These are phyloP conservation scores for Apodemus agrarius DNA, from an alignment of 2,797 vertebrate genomes.

Conservation along the genomic window DNA sequence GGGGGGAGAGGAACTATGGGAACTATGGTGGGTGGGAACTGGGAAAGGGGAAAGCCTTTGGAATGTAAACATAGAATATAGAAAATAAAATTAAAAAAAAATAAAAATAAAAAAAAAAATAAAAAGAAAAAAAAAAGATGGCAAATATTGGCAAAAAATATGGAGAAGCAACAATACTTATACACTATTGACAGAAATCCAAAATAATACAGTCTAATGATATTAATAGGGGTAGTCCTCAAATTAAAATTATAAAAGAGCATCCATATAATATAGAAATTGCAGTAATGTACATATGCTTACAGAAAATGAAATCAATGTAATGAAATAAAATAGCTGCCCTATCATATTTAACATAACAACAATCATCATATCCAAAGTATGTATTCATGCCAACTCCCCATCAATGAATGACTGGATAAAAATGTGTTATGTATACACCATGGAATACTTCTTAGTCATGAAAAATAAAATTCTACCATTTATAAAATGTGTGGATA, in stretches of 20 bases:
- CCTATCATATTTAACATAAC: neutral
- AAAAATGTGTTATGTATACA: neutral
- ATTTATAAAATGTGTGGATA: neutral
- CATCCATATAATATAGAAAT: neutral
- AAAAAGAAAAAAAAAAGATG: too few relatives aligned
- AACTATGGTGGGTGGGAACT: too few relatives aligned
- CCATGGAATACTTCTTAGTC: neutral
- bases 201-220: neutral
- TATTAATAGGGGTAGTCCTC: neutral
- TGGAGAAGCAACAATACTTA: neutral
- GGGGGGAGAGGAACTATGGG: too few relatives aligned
- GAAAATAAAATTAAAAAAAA: too few relatives aligned
- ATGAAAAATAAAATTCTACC: neutral
- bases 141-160: neutral
- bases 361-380: too few relatives aligned
- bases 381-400: neutral
- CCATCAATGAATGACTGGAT: neutral
- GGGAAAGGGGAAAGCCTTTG: too few relatives aligned
- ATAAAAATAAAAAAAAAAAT: too few relatives aligned
- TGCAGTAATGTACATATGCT: neutral
- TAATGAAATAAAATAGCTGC: neutral
- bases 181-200: neutral
- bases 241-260: neutral
- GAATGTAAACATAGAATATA: too few relatives aligned
- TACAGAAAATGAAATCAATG: neutral